These are phyloP conservation scores for Chrysoperla carnea DNA, from an alignment of 1,140 invertebrate species.

Conservation along the genomic window DNA sequence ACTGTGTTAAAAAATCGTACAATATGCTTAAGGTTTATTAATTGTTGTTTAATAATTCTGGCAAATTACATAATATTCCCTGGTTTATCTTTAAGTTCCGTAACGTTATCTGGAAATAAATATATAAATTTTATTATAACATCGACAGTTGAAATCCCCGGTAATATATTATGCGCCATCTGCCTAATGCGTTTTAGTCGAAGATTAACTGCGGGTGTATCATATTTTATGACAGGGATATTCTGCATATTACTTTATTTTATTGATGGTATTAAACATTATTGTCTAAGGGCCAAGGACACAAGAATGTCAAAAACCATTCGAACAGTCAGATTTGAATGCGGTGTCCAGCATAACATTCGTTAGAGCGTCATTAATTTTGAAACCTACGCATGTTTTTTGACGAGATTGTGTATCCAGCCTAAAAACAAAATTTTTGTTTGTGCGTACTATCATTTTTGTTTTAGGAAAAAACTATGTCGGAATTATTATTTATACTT, in stretches of 20 bases:
- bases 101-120: slow-evolving; percentile 32
- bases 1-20: slow-evolving; percentile 17
- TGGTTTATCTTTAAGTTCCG: slow-evolving; percentile 41
- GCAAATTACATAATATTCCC: slow-evolving; percentile 39
- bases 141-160: slow-evolving; percentile 30
- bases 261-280: slow-evolving; percentile 14
- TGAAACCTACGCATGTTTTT: too few species aligned
- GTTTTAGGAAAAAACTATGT: too few species aligned
- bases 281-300: too few species aligned
- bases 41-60: slow-evolving; percentile 28
- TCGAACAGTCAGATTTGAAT: too few species aligned
- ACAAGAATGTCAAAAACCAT: too few species aligned
- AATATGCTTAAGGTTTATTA: slow-evolving; percentile 23
- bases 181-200: slow-evolving; percentile 36
- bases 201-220: slow-evolving; percentile 29
- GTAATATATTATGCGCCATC: slow-evolving; percentile 28
- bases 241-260: slow-evolving; percentile 24
- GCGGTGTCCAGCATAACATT: too few species aligned
- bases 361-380: too few species aligned
- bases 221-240: slow-evolving; percentile 25
- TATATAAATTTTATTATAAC: slow-evolving; percentile 34
- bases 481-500: slow-evolving; percentile 15
- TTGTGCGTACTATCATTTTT: too few species aligned
- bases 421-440: too few species aligned
- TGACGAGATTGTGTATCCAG: too few species aligned